Base-by-base conservation (phyloP, 37 sponge, comb jelly and placozoan genomes). In the Aphrocallistes beatrix region DNA sequence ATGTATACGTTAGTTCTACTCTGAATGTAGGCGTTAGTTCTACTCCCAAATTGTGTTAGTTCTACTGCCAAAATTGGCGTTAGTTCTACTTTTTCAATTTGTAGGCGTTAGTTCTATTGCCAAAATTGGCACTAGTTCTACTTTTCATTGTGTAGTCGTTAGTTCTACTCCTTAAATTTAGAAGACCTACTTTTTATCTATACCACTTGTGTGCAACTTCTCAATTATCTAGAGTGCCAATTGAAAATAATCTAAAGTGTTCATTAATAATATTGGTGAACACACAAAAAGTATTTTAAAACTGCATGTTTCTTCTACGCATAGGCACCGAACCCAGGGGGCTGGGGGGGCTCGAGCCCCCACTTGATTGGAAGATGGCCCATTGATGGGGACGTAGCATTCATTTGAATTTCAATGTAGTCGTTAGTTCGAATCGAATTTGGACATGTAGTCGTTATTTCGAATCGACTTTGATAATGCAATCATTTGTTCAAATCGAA, bases 1-100 rank as follows among this genome's bases (percentile, higher is more conserved):
- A 32, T 47, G 17, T 47, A 47, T 17, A 21, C 17, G 13, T 47
- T 47, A 47, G 17, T 47, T 47, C n/a, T n/a, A n/a, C n/a, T n/a
- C n/a, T n/a, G n/a, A n/a, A n/a, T 60, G 75, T 60, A 60, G 34
- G 21, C 75, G 34, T 60, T 60, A 60, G 75, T 60, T 60, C 75
- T 60, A 19, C 75, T 60, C 75, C 32, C 32, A 60, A 60, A 60
- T 60, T 3, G 75, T 30, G 34, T 21, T 60, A 28, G 32, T 60
- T 60, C 75, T 60, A 60, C 21, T 60, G n/a, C n/a, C n/a, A 60
- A 60, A 60, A 60, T 60, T 60, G 34, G 75, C 75, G 34, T 21
- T 60, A 28, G 32, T 60, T 60, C 75, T 60, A 60, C 21, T 60
- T 25, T 60, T 60, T 60, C 6, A 6, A 42, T 6, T 13, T 42